Percentiles rank a stretch among this genome's conserved stretches.
Evolutionary conservation across 2,888 invertebrate genomes (phyloP).

Genomic region (Pelosia muscerda): DNA sequence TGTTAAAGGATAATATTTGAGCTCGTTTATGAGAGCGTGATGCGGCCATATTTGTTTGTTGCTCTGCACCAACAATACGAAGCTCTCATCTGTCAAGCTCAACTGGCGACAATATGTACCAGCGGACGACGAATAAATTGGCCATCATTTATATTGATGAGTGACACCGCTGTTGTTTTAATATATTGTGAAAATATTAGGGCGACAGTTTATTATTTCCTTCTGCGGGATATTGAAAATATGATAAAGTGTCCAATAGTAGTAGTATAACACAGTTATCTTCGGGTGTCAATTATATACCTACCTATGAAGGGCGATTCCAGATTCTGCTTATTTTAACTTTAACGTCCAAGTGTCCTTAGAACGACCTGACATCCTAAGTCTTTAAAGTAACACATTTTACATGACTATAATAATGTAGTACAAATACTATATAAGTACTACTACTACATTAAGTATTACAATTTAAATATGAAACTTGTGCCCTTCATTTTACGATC

Average conservation of each 20-base stretch:
- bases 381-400: too few relatives aligned
- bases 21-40: slow-evolving; percentile 81
- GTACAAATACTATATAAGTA: too few relatives aligned
- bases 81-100: slow-evolving; percentile 81
- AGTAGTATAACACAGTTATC: too few relatives aligned
- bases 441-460: too few relatives aligned
- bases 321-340: too few relatives aligned
- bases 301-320: too few relatives aligned
- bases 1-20: slow-evolving; percentile 81
- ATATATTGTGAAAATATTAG: slow-evolving; percentile 57
- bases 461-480: too few relatives aligned
- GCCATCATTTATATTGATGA: slow-evolving; percentile 80
- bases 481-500: too few relatives aligned
- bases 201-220: slow-evolving; percentile 1
- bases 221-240: not conserved
- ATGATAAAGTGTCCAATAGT: not conserved
- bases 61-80: slow-evolving; percentile 69
- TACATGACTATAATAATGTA: too few relatives aligned
- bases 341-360: too few relatives aligned
- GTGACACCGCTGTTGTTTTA: slow-evolving; percentile 60
- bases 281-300: too few relatives aligned
- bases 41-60: slow-evolving; percentile 81
- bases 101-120: slow-evolving; percentile 77
- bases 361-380: too few relatives aligned
- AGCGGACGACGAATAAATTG: slow-evolving; percentile 77